These are phyloP conservation scores for Hemiscyllium ocellatum DNA, from an alignment of 2,113 vertebrate genomes.

Conservation along the genomic window DNA sequence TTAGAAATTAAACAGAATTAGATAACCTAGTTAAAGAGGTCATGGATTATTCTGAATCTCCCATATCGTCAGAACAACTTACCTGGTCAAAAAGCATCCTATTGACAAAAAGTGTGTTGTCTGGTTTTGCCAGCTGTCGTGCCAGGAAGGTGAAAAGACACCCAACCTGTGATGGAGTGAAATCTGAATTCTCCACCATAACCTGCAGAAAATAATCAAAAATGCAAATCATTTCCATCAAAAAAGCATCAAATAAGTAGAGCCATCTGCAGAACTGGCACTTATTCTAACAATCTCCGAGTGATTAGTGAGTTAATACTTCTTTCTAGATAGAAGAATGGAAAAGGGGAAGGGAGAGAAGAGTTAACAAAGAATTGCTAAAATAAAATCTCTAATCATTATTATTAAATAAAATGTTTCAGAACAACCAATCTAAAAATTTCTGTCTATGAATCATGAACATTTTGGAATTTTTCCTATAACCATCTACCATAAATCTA, in stretches of 20 bases:
- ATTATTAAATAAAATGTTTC: too few relatives aligned
- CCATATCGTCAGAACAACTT: conserved; percentile 39
- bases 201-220: conserved; percentile 60
- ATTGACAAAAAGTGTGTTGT: conserved; percentile 96
- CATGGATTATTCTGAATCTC: background rate
- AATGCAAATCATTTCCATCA: background rate
- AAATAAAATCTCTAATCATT: background rate
- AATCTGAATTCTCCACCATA: conserved; percentile 96
- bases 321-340: background rate
- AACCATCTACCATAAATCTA: too few relatives aligned
- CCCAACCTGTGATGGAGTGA: conserved; percentile 91
- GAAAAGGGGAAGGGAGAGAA: background rate
- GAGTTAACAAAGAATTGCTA: background rate
- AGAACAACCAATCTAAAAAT: too few relatives aligned
- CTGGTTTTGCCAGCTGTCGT: conserved; percentile 87
- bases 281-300: background rate
- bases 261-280: background rate
- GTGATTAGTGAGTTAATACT: background rate
- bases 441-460: too few relatives aligned
- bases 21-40: background rate
- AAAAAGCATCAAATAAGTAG: background rate
- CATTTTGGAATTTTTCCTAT: too few relatives aligned
- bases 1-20: background rate
- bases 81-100: conserved; percentile 96
- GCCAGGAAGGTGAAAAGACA: conserved; percentile 95